Evolutionary conservation across 2,113 vertebrate species (phyloP), one percentile per base, ranked within the genome.

Genomic region (Osmerus eperlanus): DNA sequence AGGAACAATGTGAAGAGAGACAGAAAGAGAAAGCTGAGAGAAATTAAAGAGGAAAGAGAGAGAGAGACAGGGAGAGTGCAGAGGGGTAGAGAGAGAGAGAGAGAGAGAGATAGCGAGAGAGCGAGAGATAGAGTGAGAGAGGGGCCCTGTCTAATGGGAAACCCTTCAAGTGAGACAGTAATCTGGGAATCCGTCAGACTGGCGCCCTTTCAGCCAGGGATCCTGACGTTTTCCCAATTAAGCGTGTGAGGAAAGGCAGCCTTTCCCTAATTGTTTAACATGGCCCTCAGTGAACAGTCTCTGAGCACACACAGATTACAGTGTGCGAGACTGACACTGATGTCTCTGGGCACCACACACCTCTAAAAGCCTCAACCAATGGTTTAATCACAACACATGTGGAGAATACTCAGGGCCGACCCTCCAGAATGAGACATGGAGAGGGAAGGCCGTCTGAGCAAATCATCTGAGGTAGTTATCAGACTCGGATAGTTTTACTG

Each of bases 221-320:
- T 68, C 82, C 76, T 80, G 81, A 84, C 70, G 72, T 78, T 87
- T 87, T 80, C 79, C 78, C 76, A 89, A 89, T 90, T 87, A 87
- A 85, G 78, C 70, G 2, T 16, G 19, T 72, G 76, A 56, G 80
- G 65, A 77, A 54, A 85, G 78, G 69, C 81, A 72, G 68, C 74
- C 29, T 66, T 70, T 73, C 11, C 59, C 68, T 84, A 87, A 88
- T 86, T 87, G 77, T 84, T 80, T 88, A 84, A 84, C 78, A 83
- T 79, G 74, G 74, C 78, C 78, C 70, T 29, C 25, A 61, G 62
- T 23, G 18, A 75, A 71, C 59, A 61, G 68, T 73, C 28, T 59
- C 29, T 59, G 76, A 80, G 76, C 69, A 47, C 41, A 12, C 47
- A 36, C 32, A 77, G 80, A 85, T 85, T 77, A 69, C 73, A 55